Base-by-base conservation (phyloP, 2,113 vertebrate species). In the Nibea albiflora region DNA sequence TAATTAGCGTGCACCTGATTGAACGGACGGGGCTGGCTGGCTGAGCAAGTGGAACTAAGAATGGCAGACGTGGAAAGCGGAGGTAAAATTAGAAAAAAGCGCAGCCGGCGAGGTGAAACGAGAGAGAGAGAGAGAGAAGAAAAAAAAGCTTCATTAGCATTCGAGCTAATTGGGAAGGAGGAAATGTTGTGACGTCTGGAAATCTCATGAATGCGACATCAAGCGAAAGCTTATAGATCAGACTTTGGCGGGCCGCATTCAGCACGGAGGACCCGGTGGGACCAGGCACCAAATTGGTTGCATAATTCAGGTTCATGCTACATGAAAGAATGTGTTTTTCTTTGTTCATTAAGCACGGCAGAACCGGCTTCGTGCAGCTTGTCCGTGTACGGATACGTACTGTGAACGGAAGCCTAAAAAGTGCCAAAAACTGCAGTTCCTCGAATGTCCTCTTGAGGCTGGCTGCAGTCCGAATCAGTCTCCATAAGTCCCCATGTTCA, bases 1-100 rank as follows among this genome's bases (percentile, higher is more conserved):
- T 89, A 90, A 90, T 93, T 90, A 91, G 66, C 77, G 76, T 65
- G 76, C 65, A 72, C 24, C 75, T 84, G 73, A 75, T 80, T 70
- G 64, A 84, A 28, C 10, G 19, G 62, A 1, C 71, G 12, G 46
- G 54, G 26, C n/a, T 49, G 65, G 26, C n/a, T 49, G 65, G n/a
- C 35, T 20, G 66, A 28, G 53, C 22, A 24, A 74, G 58, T 26
- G 24, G 56, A 85, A 63, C 71, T 26, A 16, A 39, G 47, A 56
- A 50, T 12, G 58, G 46, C 56, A 66, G 22, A 66, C 6, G 12
- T 56, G 44, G 53, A 69, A 69, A 42, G 39, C n/a, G 17, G 42
- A 31, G 31, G 62, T 11, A 20, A 58, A 76, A 68, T 53, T 39
- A 77, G 10, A 61, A 14, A 14, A 47, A 50, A 52, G 60, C 26